Conservation (phyloP, 1,140 invertebrate genomes). For the Armadillidium nasatum region DNA sequence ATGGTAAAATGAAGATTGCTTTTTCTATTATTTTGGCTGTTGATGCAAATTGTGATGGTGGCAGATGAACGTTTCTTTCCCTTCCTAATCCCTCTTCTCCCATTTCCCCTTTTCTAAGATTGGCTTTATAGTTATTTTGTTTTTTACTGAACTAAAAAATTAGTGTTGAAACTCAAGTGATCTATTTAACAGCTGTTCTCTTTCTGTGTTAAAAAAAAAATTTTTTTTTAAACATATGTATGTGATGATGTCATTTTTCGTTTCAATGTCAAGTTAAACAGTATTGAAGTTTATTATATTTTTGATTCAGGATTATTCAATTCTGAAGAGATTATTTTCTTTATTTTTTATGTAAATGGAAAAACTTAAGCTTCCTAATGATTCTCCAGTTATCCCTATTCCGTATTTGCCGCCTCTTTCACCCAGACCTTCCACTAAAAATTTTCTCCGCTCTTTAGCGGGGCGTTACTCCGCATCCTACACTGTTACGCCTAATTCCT, state of each 20-base stretch:
- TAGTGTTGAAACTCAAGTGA: not conserved
- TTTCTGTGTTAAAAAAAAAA: too few relatives aligned
- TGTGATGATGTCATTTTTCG: too few relatives aligned
- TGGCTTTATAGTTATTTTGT: not conserved
- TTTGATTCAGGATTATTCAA: too few relatives aligned
- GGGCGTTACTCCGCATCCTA: not conserved
- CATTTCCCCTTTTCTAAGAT: not conserved
- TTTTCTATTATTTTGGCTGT: not conserved
- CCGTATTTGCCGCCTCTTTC: not conserved
- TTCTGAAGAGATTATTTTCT: too few relatives aligned
- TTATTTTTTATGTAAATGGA: not conserved
- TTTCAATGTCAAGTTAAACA: too few relatives aligned
- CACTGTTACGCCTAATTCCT: not conserved
- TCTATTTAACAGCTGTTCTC: too few relatives aligned
- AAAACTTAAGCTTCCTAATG: not conserved
- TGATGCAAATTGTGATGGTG: not conserved
- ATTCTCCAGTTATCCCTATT: not conserved
- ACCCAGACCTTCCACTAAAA: not conserved
- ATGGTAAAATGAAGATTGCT: not conserved
- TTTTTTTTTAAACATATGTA: too few relatives aligned
- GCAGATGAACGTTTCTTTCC: not conserved
- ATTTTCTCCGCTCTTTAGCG: not conserved
- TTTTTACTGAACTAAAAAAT: not conserved
- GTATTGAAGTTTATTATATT: too few relatives aligned
- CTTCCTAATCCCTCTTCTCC: not conserved